Evolutionary conservation across 2,888 invertebrate genomes (phyloP).

Genomic region (Apamea monoglypha): DNA sequence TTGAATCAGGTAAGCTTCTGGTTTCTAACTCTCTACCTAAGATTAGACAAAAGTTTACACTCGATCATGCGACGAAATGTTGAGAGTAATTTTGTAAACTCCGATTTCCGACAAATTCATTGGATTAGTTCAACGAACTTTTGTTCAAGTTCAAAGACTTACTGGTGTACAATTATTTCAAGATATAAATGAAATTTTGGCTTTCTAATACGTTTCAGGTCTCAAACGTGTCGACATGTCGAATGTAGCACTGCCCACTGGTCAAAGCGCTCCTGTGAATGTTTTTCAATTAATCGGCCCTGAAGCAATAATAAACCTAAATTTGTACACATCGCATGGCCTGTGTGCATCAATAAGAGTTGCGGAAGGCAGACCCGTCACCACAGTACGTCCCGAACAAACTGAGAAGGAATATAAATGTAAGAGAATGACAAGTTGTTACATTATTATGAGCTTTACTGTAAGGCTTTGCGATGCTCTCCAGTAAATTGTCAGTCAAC

Average conservation of each 20-base stretch:
- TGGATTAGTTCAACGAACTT: too few relatives aligned
- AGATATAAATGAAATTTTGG: background rate
- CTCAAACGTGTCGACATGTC: fast-evolving
- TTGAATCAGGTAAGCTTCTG: too few relatives aligned
- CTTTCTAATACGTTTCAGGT: background rate
- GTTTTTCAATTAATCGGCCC: background rate
- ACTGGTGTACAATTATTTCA: too few relatives aligned
- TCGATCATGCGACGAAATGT: too few relatives aligned
- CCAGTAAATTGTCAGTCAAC: background rate
- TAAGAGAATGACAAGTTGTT: background rate
- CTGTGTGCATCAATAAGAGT: background rate
- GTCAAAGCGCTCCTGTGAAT: fast-evolving
- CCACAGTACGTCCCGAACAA: background rate
- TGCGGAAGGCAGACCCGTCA: background rate
- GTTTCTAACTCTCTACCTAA: too few relatives aligned
- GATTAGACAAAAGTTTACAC: too few relatives aligned
- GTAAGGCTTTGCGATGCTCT: background rate
- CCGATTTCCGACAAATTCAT: too few relatives aligned
- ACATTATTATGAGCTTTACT: background rate
- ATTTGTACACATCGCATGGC: background rate
- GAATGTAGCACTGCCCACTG: background rate
- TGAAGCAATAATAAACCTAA: background rate
- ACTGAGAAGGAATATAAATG: background rate
- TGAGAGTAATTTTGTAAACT: too few relatives aligned
- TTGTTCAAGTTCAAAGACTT: background rate